phyloP scores from a whole-genome alignment of 2,797 vertebrate genomes.

The Malurus splendens region DNA sequence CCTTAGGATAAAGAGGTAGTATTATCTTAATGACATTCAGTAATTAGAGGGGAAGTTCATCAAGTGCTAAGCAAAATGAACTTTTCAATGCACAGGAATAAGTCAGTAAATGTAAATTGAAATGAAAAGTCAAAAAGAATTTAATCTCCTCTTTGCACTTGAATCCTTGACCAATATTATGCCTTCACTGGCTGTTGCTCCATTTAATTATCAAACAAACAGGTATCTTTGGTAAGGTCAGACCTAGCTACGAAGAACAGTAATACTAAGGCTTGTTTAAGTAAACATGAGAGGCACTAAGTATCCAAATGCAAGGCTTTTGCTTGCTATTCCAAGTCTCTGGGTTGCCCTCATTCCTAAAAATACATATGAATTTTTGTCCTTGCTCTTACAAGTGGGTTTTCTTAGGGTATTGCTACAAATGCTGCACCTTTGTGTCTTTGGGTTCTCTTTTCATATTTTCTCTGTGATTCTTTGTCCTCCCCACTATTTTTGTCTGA shows the following conservation, averaged over 20 bases:
- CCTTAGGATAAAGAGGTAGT: not conserved
- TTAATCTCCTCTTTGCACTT: not conserved
- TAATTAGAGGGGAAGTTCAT: conserved; percentile 10
- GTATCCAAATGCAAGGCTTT: not conserved
- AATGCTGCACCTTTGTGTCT: not conserved
- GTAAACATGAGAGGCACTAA: not conserved
- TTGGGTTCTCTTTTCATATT: not conserved
- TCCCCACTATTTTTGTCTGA: not conserved
- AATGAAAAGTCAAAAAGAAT: not conserved
- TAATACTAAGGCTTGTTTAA: not conserved
- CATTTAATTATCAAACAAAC: not conserved
- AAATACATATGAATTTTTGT: not conserved
- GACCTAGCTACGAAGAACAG: not conserved
- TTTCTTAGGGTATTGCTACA: not conserved
- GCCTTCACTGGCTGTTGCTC: not conserved
- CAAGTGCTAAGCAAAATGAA: not conserved
- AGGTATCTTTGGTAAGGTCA: not conserved
- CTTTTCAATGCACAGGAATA: not conserved
- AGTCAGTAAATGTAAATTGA: not conserved
- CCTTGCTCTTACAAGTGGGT: not conserved
- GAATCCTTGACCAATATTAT: not conserved
- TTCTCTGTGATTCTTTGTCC: not conserved
- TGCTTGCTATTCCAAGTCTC: not conserved
- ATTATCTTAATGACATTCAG: not conserved
- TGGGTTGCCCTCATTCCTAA: not conserved